These are phyloP conservation scores for Phorcus lineatus DNA, from an alignment of 2,888 invertebrate species.

Conservation along the genomic window DNA sequence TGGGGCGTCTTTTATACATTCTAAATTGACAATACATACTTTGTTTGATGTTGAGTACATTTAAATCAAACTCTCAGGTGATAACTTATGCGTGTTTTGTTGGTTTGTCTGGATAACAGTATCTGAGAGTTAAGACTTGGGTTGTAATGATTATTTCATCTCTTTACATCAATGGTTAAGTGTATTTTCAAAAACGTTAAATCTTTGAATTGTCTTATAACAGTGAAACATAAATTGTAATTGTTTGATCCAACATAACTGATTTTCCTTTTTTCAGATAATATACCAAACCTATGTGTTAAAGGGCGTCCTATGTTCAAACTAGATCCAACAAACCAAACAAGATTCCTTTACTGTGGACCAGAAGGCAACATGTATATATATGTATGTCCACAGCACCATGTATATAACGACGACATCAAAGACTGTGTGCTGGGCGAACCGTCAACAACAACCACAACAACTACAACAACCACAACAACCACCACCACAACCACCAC, in stretches of 20 bases:
- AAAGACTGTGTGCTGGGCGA: constrained; percentile 12
- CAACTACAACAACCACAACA: constrained; percentile 24
- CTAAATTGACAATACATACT: too few species aligned
- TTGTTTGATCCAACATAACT: background rate
- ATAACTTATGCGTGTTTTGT: too few species aligned
- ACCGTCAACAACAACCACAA: constrained; percentile 21
- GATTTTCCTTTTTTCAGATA: background rate
- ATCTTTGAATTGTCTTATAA: too few species aligned
- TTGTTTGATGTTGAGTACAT: too few species aligned
- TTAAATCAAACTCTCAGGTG: too few species aligned
- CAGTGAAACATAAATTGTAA: too few species aligned
- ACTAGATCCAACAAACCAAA: background rate
- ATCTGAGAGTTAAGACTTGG: too few species aligned
- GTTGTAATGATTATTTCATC: too few species aligned
- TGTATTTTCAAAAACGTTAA: too few species aligned
- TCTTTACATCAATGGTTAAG: too few species aligned
- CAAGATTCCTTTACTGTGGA: constrained; percentile 43
- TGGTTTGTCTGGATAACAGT: too few species aligned
- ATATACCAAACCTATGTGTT: background rate
- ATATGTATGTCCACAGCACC: constrained; percentile 37
- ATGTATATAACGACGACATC: constrained; percentile 27
- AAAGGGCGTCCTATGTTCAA: background rate
- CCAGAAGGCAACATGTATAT: constrained; percentile 35
- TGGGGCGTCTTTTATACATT: too few species aligned
- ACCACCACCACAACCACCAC: constrained; percentile 12